Percentiles rank a stretch among this genome's conserved stretches.
Evolutionary conservation across 1,140 invertebrate genomes (phyloP).

Genomic region (Drosophila ambigua): DNA sequence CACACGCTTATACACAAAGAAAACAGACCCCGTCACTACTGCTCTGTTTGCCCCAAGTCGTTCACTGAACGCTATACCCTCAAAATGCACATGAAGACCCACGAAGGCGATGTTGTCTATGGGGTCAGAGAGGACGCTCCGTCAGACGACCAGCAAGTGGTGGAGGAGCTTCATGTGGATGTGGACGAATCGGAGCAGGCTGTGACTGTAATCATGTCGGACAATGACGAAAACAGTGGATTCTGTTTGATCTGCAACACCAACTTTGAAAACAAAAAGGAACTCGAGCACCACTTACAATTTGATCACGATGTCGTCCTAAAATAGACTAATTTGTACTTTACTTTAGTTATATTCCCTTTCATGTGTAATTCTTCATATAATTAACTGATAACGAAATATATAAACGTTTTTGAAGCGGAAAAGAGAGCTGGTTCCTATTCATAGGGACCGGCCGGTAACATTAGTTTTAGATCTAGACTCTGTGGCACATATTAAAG

Average conservation of each 20-base stretch:
- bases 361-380: conserved; percentile 14
- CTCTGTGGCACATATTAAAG: too few relatives aligned
- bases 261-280: conserved; percentile 73
- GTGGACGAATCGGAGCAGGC: conserved; percentile 74
- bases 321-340: conserved; percentile 41
- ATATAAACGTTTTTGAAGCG: neutral
- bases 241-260: conserved; percentile 72
- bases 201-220: conserved; percentile 69
- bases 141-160: conserved; percentile 64
- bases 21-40: conserved; percentile 74
- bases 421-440: too few relatives aligned
- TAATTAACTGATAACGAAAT: conserved; percentile 17
- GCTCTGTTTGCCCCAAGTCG: conserved; percentile 71
- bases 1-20: conserved; percentile 79
- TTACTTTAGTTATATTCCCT: conserved; percentile 20
- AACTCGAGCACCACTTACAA: conserved; percentile 71
- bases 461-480: too few relatives aligned
- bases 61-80: conserved; percentile 81
- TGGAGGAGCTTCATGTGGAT: conserved; percentile 70
- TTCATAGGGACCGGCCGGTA: too few relatives aligned
- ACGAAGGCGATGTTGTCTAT: conserved; percentile 68
- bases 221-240: conserved; percentile 63
- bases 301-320: conserved; percentile 76
- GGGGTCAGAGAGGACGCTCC: conserved; percentile 62
- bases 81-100: conserved; percentile 81